phyloP scores from a whole-genome alignment of 92 coral and sea anemone species.

The Phenganax marumi region DNA sequence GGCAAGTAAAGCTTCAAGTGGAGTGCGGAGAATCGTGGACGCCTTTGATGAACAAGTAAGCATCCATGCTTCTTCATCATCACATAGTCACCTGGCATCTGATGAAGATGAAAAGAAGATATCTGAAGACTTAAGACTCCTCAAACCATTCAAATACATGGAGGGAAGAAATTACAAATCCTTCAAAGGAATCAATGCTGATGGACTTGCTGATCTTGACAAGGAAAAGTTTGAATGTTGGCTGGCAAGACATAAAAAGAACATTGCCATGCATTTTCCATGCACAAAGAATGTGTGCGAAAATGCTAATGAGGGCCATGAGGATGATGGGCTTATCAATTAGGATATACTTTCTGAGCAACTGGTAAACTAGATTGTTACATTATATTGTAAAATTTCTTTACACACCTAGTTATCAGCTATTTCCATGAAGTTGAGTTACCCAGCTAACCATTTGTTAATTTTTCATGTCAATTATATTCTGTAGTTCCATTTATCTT shows the following conservation, averaged over 20 bases:
- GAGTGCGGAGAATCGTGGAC: background rate
- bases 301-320: constrained; percentile 1
- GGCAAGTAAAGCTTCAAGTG: background rate
- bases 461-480: too few species aligned
- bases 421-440: too few species aligned
- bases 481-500: too few species aligned
- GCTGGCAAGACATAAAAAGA: constrained; percentile 56
- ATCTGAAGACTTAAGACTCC: constrained; percentile 44
- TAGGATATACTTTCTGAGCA: too few species aligned
- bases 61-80: constrained; percentile 38
- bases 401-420: too few species aligned
- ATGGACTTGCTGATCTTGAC: constrained; percentile 49
- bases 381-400: too few species aligned
- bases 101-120: constrained; percentile 54
- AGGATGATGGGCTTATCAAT: background rate
- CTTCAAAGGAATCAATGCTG: constrained; percentile 56
- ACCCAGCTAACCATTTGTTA: too few species aligned
- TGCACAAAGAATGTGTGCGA: background rate
- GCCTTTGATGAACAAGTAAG: constrained; percentile 45
- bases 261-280: constrained; percentile 58
- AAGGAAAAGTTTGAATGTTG: constrained; percentile 55
- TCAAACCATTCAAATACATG: constrained; percentile 42
- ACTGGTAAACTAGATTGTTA: too few species aligned
- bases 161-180: constrained; percentile 50
- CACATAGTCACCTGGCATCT: constrained; percentile 58